Conservation (phyloP, 2,888 invertebrate species). For the Drosophila flavopinicola region DNA sequence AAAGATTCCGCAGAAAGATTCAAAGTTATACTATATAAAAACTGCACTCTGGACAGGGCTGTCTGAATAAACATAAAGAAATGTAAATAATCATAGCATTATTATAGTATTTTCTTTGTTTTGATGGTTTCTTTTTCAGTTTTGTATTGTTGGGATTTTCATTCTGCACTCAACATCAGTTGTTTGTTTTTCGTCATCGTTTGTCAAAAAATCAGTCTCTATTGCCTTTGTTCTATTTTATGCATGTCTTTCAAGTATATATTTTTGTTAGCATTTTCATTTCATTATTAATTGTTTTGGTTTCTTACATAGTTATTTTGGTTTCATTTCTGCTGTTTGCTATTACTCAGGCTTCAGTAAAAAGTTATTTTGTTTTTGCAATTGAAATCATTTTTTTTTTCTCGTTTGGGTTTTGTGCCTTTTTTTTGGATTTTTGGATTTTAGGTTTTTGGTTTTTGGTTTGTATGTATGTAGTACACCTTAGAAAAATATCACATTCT, state of each 20-base stretch:
- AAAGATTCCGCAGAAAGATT: too few species aligned
- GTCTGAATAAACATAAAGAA: background rate
- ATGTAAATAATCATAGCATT: background rate
- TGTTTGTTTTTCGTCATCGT: slow-evolving; percentile 27
- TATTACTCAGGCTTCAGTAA: slow-evolving; percentile 52
- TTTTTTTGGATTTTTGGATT: slow-evolving; percentile 29
- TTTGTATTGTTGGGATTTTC: slow-evolving; percentile 15
- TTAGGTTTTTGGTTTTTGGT: slow-evolving; percentile 50
- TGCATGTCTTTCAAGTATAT: slow-evolving; percentile 41
- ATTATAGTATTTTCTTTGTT: slow-evolving; percentile 1
- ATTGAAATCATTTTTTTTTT: slow-evolving; percentile 36
- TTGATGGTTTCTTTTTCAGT: slow-evolving; percentile 10
- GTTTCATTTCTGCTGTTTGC: slow-evolving; percentile 45
- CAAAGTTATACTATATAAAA: too few species aligned
- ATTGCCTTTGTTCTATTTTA: slow-evolving; percentile 79
- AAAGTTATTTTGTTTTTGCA: slow-evolving; percentile 52
- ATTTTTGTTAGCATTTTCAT: slow-evolving; percentile 31
- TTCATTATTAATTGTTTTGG: slow-evolving; percentile 30
- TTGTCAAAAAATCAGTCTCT: slow-evolving; percentile 83
- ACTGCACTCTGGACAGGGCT: slow-evolving; percentile 11
- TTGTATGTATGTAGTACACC: slow-evolving; percentile 75
- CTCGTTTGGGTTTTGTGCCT: slow-evolving; percentile 22
- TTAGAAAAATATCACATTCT: slow-evolving; percentile 85
- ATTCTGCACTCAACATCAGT: slow-evolving; percentile 37
- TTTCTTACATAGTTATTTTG: slow-evolving; percentile 23